phyloP scores from a whole-genome alignment of 2,113 vertebrate species.

The Lampris megalopsis region DNA sequence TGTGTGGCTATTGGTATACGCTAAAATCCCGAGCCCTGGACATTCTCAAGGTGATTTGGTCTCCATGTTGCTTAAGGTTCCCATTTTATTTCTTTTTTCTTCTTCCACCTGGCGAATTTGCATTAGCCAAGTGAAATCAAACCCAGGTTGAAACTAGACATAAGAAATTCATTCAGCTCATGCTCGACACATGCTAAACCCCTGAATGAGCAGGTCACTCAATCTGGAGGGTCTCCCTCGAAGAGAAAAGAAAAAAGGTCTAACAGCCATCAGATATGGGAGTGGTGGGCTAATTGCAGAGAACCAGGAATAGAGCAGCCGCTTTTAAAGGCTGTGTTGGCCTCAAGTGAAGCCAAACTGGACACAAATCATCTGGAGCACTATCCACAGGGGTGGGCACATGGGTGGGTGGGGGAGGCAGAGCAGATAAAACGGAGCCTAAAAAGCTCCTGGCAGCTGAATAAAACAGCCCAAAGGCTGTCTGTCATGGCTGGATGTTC shows the following conservation, averaged over 20 bases:
- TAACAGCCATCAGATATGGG: conserved; percentile 49
- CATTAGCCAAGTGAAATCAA: conserved; percentile 12
- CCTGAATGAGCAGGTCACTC: conserved; percentile 42
- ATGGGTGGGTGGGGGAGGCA: conserved; percentile 66
- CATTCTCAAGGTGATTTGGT: neutral
- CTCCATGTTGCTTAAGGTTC: no score
- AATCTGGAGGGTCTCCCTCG: conserved; percentile 42
- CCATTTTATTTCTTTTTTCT: neutral
- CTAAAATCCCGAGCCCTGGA: neutral
- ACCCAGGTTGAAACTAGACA: conserved; percentile 13
- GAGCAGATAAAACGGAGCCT: conserved; percentile 78
- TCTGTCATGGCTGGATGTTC: conserved; percentile 74
- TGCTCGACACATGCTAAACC: conserved; percentile 23
- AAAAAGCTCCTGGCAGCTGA: conserved; percentile 80
- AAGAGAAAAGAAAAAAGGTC: conserved; percentile 61
- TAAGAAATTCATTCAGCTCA: conserved; percentile 24
- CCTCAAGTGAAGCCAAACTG: conserved; percentile 68
- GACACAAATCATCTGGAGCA: conserved; percentile 76
- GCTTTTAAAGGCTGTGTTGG: conserved; percentile 62
- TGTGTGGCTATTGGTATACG: neutral
- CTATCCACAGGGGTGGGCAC: conserved; percentile 67
- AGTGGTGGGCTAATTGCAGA: conserved; percentile 58
- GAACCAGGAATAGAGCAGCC: conserved; percentile 59
- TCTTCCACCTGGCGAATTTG: neutral
- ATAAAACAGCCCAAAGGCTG: conserved; percentile 75